Evolutionary conservation across 37 sponge, comb jelly and placozoan genomes (phyloP).

Genomic region (Petrosia ficiformis): DNA sequence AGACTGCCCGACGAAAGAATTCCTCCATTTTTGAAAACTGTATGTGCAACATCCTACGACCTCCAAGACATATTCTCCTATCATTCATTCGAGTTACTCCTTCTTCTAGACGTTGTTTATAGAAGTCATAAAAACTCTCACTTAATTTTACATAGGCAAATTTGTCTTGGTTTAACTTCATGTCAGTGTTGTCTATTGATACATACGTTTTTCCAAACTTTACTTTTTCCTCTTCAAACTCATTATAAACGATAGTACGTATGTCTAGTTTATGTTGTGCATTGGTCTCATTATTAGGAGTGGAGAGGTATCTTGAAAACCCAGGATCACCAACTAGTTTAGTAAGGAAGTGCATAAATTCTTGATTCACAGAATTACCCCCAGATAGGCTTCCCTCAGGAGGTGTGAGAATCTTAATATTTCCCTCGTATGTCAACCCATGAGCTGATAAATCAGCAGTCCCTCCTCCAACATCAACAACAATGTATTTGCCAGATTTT

Average conservation of each 20-base stretch:
- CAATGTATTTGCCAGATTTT: background rate
- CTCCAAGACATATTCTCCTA: background rate
- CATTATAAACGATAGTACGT: background rate
- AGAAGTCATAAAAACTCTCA: background rate
- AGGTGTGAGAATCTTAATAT: constrained; percentile 2
- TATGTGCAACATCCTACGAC: background rate
- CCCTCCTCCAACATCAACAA: constrained; percentile 40
- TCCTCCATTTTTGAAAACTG: constrained; percentile 12
- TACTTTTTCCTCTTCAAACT: constrained; percentile 24
- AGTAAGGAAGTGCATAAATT: background rate
- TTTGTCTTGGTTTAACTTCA: background rate
- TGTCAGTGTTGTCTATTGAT: background rate
- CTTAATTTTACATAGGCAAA: background rate
- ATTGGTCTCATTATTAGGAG: background rate
- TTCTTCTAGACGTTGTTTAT: background rate
- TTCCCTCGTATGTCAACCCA: background rate
- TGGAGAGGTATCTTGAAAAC: background rate
- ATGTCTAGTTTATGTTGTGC: constrained; percentile 8
- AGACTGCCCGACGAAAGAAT: constrained; percentile 9
- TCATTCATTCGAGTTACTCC: background rate
- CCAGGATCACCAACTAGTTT: constrained; percentile 1
- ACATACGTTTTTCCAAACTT: constrained; percentile 10
- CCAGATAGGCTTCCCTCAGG: constrained; percentile 20
- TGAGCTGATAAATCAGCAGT: constrained; percentile 31
- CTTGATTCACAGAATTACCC: constrained; percentile 13